Evolutionary conservation across 2,113 vertebrate species (phyloP), one percentile per base, ranked within the genome.

Genomic region (Arenaria interpres): DNA sequence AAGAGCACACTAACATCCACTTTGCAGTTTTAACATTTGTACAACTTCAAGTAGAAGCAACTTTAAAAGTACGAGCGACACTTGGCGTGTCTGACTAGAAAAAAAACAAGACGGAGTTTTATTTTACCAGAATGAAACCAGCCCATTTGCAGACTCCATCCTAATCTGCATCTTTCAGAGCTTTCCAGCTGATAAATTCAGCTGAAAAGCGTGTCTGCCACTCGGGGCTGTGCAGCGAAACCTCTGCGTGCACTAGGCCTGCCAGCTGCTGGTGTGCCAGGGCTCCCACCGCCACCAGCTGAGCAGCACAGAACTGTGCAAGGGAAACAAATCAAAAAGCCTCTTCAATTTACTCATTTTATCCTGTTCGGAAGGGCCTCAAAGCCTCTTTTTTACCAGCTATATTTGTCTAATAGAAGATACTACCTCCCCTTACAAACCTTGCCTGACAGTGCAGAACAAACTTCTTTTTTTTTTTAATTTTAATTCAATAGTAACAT

Each of bases 261-360:
- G 68, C 46, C 91, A 96, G 94, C 76, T 94, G 86, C 93, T 89
- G 76, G 68, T 67, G 64, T 88, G 79, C 66, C 51, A 77, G 27
- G 46, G 43, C 46, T 84, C 69, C 85, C 76, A 37, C 68, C 68
- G 69, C 48, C 84, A 85, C n/a, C 45, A 89, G 60, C 48, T 68
- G 63, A 83, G 71, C 72, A 94, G 51, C n/a, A 90, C 68, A 46
- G 46, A 64, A 33, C 82, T 73, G 17, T 76, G 37, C 43, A 87
- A 72, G 24, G 8, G 53, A 92, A 96, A 88, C 19, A 93, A 83
- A 83, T 45, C 39, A 69, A 85, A 92, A 96, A 60, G 9, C 21
- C 54, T 67, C 80, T 68, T 87, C 30, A 64, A n/a, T 82, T 75
- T 82, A 87, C 12, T 60, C 21, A 71, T 46, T 92, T 89, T 81